Evolutionary conservation across 2,888 invertebrate species (phyloP).

Genomic region (Metellina segmentata): DNA sequence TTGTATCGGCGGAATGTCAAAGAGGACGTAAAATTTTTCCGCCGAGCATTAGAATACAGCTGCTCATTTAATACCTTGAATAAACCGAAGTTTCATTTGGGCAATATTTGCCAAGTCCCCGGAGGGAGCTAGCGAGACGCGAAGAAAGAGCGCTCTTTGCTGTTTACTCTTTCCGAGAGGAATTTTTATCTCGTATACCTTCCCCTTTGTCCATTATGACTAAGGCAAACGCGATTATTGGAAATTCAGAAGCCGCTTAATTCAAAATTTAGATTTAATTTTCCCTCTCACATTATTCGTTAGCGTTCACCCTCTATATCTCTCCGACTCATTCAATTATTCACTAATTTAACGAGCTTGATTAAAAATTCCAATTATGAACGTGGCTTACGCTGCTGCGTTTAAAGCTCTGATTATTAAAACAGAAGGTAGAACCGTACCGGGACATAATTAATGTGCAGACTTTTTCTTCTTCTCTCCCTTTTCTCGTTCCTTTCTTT

Average conservation of each 20-base stretch:
- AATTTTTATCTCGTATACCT: constrained; percentile 60
- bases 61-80: not conserved
- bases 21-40: not conserved
- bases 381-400: constrained; percentile 74
- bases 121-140: constrained; percentile 11
- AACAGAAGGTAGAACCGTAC: constrained; percentile 74
- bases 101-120: constrained; percentile 54
- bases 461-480: constrained; percentile 48
- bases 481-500: not conserved
- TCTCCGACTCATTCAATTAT: constrained; percentile 76
- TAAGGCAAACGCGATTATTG: constrained; percentile 77
- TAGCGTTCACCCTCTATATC: constrained; percentile 73
- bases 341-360: constrained; percentile 77
- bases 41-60: not conserved
- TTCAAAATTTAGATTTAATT: constrained; percentile 77
- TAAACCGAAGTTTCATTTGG: not conserved
- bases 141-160: constrained; percentile 55
- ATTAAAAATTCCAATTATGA: constrained; percentile 77
- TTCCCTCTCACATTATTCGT: constrained; percentile 77
- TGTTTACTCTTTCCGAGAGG: constrained; percentile 66
- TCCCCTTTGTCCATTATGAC: constrained; percentile 75
- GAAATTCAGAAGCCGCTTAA: constrained; percentile 77
- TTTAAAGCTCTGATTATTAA: constrained; percentile 77
- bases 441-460: constrained; percentile 76
- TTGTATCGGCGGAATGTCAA: not conserved